phyloP scores from a whole-genome alignment of 2,888 invertebrate species.

The Athalia circularis region DNA sequence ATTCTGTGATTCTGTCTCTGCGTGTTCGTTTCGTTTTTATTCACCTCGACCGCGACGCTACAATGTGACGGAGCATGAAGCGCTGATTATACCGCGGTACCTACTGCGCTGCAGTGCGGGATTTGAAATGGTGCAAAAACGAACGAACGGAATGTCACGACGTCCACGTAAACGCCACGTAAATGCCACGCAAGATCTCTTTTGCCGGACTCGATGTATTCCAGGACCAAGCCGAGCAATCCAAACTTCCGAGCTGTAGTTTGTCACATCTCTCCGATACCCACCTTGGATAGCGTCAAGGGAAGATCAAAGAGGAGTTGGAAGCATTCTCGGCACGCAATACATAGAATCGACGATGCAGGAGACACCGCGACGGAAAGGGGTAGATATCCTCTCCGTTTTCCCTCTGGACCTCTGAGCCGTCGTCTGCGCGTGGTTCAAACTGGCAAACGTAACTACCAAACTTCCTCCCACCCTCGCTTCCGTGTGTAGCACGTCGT shows the following conservation, averaged over 20 bases:
- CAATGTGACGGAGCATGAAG: conserved; percentile 22
- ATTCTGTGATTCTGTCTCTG: conserved; percentile 22
- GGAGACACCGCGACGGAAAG: conserved; percentile 23
- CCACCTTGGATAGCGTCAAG: conserved; percentile 27
- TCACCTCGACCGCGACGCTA: conserved; percentile 22
- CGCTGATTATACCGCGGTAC: neutral
- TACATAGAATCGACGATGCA: conserved; percentile 42
- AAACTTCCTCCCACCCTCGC: no score
- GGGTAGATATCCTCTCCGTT: conserved; percentile 10
- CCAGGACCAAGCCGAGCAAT: conserved; percentile 3
- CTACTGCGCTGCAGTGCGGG: neutral
- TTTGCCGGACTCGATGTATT: neutral
- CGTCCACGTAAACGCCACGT: neutral
- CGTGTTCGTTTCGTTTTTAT: conserved; percentile 5
- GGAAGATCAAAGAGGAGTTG: conserved; percentile 39
- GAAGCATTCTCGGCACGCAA: conserved; percentile 44
- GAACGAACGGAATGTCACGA: conserved; percentile 1
- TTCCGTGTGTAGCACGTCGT: no score
- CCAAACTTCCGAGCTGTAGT: conserved; percentile 8
- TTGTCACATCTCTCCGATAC: conserved; percentile 25
- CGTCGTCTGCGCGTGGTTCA: conserved; percentile 24
- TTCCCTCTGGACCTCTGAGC: conserved; percentile 27
- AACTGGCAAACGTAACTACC: conserved; percentile 22
- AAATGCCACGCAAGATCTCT: conserved; percentile 5
- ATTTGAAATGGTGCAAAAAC: neutral